phyloP scores from a whole-genome alignment of 2,888 invertebrate species.

The Caenorhabditis macrosperma region DNA sequence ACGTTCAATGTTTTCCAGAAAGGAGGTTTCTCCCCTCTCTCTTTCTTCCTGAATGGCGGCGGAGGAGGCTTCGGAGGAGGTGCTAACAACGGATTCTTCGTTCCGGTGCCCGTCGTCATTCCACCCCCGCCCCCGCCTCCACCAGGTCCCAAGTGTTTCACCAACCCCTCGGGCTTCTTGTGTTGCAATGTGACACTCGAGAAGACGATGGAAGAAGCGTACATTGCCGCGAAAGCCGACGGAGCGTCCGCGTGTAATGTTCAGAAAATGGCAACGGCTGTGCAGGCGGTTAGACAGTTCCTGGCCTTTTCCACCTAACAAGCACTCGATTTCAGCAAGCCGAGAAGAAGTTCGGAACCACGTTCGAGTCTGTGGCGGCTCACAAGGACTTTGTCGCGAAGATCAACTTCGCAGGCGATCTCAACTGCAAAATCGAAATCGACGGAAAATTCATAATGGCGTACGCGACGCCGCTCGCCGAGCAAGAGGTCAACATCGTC shows the following conservation, averaged over 20 bases:
- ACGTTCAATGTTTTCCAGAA: slow-evolving; percentile 58
- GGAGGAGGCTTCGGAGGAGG: slow-evolving; percentile 20
- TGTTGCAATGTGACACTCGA: slow-evolving; percentile 73
- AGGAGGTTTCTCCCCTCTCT: slow-evolving; percentile 63
- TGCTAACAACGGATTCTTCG: slow-evolving; percentile 64
- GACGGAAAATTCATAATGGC: slow-evolving; percentile 72
- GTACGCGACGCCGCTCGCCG: slow-evolving; percentile 67
- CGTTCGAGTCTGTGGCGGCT: slow-evolving; percentile 69
- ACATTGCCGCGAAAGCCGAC: slow-evolving; percentile 59
- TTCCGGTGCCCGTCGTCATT: slow-evolving; percentile 72
- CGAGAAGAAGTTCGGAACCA: slow-evolving; percentile 66
- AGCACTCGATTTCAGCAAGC: slow-evolving; percentile 55
- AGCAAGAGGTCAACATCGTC: slow-evolving; percentile 66
- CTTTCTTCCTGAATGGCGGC: slow-evolving; percentile 63
- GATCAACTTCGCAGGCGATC: slow-evolving; percentile 69
- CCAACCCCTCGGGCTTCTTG: slow-evolving; percentile 70
- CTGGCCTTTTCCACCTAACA: not conserved
- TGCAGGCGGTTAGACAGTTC: slow-evolving; percentile 64
- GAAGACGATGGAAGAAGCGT: slow-evolving; percentile 68
- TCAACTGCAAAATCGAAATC: slow-evolving; percentile 73
- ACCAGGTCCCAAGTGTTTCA: slow-evolving; percentile 72
- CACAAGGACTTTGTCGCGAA: slow-evolving; percentile 73
- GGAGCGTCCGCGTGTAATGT: slow-evolving; percentile 70
- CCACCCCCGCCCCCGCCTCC: slow-evolving; percentile 74
- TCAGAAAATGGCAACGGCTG: slow-evolving; percentile 71